These are phyloP conservation scores for Brachycybe producta DNA, from an alignment of 2,888 invertebrate genomes.

Conservation along the genomic window DNA sequence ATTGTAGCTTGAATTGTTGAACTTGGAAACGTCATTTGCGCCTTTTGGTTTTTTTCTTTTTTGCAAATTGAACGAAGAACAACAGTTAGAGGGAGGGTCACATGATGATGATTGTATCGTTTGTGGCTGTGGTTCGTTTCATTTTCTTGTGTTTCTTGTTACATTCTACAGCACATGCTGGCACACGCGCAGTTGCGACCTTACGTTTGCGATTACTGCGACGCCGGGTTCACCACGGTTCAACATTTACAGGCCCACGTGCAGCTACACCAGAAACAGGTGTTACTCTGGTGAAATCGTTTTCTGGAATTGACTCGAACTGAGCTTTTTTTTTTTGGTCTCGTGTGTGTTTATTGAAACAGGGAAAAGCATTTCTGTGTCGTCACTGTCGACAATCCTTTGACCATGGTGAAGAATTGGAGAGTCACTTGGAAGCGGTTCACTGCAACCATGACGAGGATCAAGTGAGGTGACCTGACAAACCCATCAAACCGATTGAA, in stretches of 20 bases:
- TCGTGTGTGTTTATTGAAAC: background rate
- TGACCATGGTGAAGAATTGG: background rate
- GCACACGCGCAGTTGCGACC: slow-evolving; percentile 37
- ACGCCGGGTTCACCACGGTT: slow-evolving; percentile 39
- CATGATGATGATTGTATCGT: no score
- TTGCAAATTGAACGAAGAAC: no score
- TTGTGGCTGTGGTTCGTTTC: no score
- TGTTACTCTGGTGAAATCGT: no score
- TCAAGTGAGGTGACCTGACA: slow-evolving; percentile 4
- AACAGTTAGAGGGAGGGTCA: no score
- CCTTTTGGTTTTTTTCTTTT: no score
- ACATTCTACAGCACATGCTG: slow-evolving; percentile 31
- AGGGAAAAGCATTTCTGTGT: slow-evolving; percentile 8
- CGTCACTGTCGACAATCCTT: background rate
- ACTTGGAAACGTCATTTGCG: no score
- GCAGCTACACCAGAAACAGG: slow-evolving; percentile 31
- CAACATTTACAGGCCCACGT: slow-evolving; percentile 35
- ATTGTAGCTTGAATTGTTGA: no score
- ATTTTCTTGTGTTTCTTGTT: slow-evolving; percentile 10
- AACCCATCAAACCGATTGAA: no score
- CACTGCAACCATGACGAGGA: background rate
- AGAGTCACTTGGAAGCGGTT: background rate
- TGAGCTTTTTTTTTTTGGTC: background rate
- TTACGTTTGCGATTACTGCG: slow-evolving; percentile 39
- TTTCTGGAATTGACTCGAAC: background rate